Evolutionary conservation across 2,113 vertebrate genomes (phyloP), one percentile per base, ranked within the genome.

Genomic region (Australoheros scitulus): DNA sequence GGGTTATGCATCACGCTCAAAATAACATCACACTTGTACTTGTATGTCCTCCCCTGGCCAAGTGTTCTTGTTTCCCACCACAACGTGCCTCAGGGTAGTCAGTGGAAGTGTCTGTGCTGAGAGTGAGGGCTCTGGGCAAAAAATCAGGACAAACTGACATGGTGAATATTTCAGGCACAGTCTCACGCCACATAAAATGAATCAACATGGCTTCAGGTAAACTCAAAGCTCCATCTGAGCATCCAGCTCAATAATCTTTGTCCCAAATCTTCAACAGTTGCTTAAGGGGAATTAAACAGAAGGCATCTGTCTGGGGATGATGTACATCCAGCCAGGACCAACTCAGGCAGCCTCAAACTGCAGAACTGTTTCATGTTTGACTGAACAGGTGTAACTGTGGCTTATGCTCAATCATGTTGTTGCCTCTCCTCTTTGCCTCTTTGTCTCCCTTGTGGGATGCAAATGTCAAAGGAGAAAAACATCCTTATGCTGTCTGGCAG

Each of bases 311-410:
- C 55, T 78, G 58, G 78, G 76, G 32, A 74, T n/a, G 79, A 75
- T 59, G 79, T 26, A 47, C n/a, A 3, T 52, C 64, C 85, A 74
- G 72, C 50, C 47, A 13, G 2, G 68, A 65, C 65, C 88, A 17
- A 77, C 68, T 84, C 13, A 22, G 59, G 32, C 32, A 85, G 43
- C 15, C 58, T 47, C 60, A 50, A 80, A 80, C 52, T 70, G 70
- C 82, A 82, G 64, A 47, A 80, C 41, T 64, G 83, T 80, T 92
- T 92, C 80, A 86, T 92, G 86, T 93, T 79, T 74, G 83, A 36
- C 57, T 89, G 87, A 93, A 89, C 90, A 94, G 92, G 93, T 94
- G 88, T 81, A 94, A 91, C 88, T 86, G 85, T 83, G 89, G 92
- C 90, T 91, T 84, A 90, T 75, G 91, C 92, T 93, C 88, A n/a